Base-by-base conservation (phyloP, 2,888 invertebrate species). In the Lordiphosa fenestrarum region DNA sequence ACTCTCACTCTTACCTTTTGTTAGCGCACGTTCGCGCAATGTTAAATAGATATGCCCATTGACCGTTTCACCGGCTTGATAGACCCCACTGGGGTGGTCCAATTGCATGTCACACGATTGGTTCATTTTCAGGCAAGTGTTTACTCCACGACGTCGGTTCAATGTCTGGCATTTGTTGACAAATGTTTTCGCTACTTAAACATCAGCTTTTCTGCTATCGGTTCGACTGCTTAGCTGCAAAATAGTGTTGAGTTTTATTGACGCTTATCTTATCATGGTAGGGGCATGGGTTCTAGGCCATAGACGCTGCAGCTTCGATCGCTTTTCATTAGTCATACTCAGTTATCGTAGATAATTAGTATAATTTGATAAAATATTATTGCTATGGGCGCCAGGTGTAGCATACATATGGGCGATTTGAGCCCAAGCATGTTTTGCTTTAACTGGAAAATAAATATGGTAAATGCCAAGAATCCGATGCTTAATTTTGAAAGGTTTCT, bases 1-100 rank as follows among this genome's bases (percentile, higher is more conserved):
- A 48, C 35, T 48, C 13, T 53, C 13, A 37, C n/a, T 47, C 36
- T 57, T 65, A 87, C 87, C 85, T 86, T 77, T 87, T 15, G 87
- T 66, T 38, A 86, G 54, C 6, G 72, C 58, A n/a, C 76, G 74
- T 33, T 82, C 72, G 39, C 64, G 48, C 15, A 75, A 60, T 10
- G 69, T 69, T 25, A 77, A 23, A 30, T 59, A 52, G 7, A 86
- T 66, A 6, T 57, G 59, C 0, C 88, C 86, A 35, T 71, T 77
- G 25, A 87, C 66, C 10, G 66, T 71, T 23, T 87, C 85, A 1
- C 87, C 87, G n/a, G 86, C 72, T 5, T 64, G 50, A 54, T 84
- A 87, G 42, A 66, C 56, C 9, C 73, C 73, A 39, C 42, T 62
- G 30, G 66, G 59, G 30, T 76, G 67, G 42, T 87, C 83, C 66